Evolutionary conservation across 2,797 vertebrate species (phyloP), one percentile per base, ranked within the genome.

Genomic region (Masticophis lateralis): DNA sequence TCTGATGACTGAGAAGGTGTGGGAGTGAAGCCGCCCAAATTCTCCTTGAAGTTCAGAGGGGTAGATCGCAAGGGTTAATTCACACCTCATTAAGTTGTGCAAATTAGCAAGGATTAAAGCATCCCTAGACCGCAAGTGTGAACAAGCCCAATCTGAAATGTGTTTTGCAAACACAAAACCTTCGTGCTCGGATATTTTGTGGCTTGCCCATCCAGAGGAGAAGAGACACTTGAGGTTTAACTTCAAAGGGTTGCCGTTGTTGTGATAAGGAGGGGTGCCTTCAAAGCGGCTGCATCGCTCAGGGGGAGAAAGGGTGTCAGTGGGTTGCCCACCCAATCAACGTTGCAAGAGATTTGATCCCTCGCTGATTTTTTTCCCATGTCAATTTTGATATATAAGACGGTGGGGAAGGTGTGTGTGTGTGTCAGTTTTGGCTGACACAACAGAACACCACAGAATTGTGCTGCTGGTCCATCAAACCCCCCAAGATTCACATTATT

Each of bases 31-130:
- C 74, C 74, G 10, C 74, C 74, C 74, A 47, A 47, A 83, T 4
- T 12, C 74, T 83, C 18, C 20, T 43, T 47, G 74, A 47, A 47
- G 74, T 83, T 83, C 74, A 25, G 74, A 83, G 74, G 37, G 37
- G 20, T 12, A 47, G 37, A 12, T 25, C 12, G 37, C 37, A 25
- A 47, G 57, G 57, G 90, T 91, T 93, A 91, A 91, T 83, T 91
- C 47, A 8, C 87, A 88, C 93, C 90, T 91, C 86, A 32, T 88
- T 93, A 89, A 66, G 61, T 69, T 32, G 90, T 66, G 90, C 87
- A 93, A 91, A 93, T 93, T 91, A 91, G 90, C 14, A 22, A 53
- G 66, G 90, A 93, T 93, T 93, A 91, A 83, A 32, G 57, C 56
- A 3, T 89, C 90, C 63, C 88, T 86, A 86, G 83, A 86, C 93